These are phyloP conservation scores for Heliangelus exortis DNA, from an alignment of 2,797 vertebrate genomes.

Conservation along the genomic window DNA sequence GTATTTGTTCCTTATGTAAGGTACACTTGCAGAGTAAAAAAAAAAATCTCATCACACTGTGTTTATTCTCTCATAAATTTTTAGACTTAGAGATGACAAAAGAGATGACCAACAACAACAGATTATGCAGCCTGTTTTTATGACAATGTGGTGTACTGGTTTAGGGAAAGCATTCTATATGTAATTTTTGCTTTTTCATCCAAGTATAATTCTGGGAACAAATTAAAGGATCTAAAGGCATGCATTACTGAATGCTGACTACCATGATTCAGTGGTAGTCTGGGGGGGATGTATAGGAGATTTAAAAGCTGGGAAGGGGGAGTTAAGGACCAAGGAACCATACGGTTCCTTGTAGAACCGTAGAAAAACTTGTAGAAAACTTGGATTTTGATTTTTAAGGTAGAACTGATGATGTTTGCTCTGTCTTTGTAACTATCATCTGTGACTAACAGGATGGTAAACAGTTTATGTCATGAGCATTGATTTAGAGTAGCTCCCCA, in stretches of 20 bases:
- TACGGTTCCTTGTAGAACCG: too few relatives aligned
- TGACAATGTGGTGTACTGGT: neutral
- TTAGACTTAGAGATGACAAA: neutral
- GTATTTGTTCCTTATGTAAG: neutral
- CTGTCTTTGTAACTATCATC: neutral
- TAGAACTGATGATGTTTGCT: neutral
- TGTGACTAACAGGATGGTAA: neutral
- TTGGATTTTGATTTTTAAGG: neutral
- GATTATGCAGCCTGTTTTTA: neutral
- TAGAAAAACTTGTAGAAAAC: neutral
- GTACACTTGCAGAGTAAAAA: neutral
- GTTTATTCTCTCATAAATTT: slow-evolving; percentile 15
- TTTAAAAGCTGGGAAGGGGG: neutral
- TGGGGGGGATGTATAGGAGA: neutral
- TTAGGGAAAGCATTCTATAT: neutral
- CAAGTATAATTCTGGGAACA: neutral
- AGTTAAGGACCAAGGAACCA: neutral
- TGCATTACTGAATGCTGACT: neutral
- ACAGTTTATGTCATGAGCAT: neutral
- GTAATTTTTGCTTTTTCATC: neutral
- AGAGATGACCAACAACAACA: neutral
- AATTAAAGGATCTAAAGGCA: neutral
- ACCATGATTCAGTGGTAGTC: neutral
- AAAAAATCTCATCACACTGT: neutral
- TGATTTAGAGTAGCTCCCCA: neutral